A percentile compares a stretch with the other conserved stretches of the same genome.
Evolutionary conservation across 2,797 vertebrate genomes (phyloP).

Genomic region (Halcyon badia): DNA sequence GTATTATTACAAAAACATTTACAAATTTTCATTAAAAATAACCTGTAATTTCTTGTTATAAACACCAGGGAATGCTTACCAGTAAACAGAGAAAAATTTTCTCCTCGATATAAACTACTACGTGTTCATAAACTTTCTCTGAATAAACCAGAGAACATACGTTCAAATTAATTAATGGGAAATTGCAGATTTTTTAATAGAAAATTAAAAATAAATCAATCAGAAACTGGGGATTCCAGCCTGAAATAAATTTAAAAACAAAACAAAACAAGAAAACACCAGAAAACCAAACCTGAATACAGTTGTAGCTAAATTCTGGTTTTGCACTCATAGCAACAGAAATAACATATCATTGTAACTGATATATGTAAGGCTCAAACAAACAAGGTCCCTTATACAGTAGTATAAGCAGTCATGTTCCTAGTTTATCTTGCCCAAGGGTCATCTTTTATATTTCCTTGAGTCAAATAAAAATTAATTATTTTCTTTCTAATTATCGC

Average conservation of each 20-base stretch:
- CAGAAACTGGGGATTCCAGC: not conserved
- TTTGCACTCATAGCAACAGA: not conserved
- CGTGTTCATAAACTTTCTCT: not conserved
- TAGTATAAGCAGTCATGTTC: not conserved
- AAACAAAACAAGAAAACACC: not conserved
- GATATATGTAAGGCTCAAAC: not conserved
- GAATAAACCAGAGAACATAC: not conserved
- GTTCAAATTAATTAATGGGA: not conserved
- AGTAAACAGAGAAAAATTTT: not conserved
- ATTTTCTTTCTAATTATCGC: not conserved
- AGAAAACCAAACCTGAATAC: not conserved
- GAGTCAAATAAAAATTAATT: not conserved
- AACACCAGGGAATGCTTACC: not conserved
- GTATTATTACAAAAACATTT: not conserved
- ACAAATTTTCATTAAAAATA: not conserved
- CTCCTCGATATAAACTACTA: not conserved
- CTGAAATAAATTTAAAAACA: not conserved
- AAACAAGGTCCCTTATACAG: not conserved
- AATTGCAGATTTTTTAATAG: not conserved
- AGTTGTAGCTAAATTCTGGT: not conserved
- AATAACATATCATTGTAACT: not conserved
- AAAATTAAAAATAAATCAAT: not conserved
- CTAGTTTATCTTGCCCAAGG: not conserved
- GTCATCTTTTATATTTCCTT: not conserved
- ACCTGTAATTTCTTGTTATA: not conserved